Conservation (phyloP, 1,140 invertebrate genomes). For the Drosophila tani region DNA sequence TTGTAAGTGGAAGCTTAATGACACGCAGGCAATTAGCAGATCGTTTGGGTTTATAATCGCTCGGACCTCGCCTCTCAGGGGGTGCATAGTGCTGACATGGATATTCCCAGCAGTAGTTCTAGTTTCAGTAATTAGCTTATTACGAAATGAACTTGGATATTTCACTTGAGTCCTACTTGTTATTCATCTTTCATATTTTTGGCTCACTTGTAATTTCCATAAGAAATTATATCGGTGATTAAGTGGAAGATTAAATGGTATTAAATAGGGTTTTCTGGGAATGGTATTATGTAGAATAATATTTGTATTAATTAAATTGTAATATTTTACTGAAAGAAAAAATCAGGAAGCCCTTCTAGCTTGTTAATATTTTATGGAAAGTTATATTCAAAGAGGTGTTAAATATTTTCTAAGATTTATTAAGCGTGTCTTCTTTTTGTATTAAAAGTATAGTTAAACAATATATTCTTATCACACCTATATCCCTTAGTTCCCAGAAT, state of each 20-base stretch:
- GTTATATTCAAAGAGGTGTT: too few relatives aligned
- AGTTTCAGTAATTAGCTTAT: constrained; percentile 28
- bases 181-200: background rate
- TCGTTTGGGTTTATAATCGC: constrained; percentile 72
- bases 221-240: background rate
- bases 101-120: constrained; percentile 18
- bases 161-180: background rate
- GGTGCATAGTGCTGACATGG: background rate
- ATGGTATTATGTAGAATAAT: background rate
- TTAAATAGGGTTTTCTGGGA: background rate
- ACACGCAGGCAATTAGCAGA: constrained; percentile 83
- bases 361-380: too few relatives aligned
- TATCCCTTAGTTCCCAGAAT: too few relatives aligned
- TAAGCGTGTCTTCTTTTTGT: background rate
- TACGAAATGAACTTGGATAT: background rate
- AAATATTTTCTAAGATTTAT: too few relatives aligned
- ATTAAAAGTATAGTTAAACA: too few relatives aligned
- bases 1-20: constrained; percentile 83
- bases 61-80: background rate
- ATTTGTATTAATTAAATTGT: background rate
- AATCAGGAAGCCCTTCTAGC: too few relatives aligned
- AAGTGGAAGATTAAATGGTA: background rate
- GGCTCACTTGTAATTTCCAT: too few relatives aligned
- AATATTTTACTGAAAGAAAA: background rate
- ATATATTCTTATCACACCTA: background rate